These are phyloP conservation scores for Stichopus horrens DNA, from an alignment of 53 echinoderm and acorn worm species.

Conservation along the genomic window DNA sequence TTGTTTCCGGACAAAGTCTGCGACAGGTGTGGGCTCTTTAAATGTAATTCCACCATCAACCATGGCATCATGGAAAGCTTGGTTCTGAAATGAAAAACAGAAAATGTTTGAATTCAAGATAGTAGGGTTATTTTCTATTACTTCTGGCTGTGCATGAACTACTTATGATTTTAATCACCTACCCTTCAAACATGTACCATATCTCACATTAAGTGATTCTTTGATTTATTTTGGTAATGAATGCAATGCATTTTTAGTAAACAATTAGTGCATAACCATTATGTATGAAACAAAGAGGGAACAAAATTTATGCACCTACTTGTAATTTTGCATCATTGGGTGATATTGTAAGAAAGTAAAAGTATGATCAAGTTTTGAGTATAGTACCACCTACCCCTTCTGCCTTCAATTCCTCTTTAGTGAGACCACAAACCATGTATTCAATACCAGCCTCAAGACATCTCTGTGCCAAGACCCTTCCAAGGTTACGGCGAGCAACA, in stretches of 20 bases:
- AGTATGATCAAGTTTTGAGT: neutral
- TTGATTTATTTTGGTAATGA: too few relatives aligned
- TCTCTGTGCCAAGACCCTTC: conserved; percentile 80
- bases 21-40: conserved; percentile 67
- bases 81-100: conserved; percentile 59
- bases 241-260: too few relatives aligned
- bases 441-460: conserved; percentile 90
- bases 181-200: too few relatives aligned
- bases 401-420: conserved; percentile 21
- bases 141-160: neutral
- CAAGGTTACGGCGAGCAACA: conserved; percentile 72
- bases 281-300: neutral
- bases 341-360: neutral
- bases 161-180: too few relatives aligned
- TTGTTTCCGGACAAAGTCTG: conserved; percentile 57
- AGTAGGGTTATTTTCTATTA: neutral
- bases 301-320: neutral
- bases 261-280: too few relatives aligned
- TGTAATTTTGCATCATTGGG: neutral
- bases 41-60: conserved; percentile 79
- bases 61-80: conserved; percentile 68
- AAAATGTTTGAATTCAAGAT: neutral
- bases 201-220: too few relatives aligned
- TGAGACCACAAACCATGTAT: conserved; percentile 60
- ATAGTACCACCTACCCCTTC: conserved; percentile 68